Evolutionary conservation across 2,113 vertebrate species (phyloP).

Genomic region (Pristiophorus japonicus): DNA sequence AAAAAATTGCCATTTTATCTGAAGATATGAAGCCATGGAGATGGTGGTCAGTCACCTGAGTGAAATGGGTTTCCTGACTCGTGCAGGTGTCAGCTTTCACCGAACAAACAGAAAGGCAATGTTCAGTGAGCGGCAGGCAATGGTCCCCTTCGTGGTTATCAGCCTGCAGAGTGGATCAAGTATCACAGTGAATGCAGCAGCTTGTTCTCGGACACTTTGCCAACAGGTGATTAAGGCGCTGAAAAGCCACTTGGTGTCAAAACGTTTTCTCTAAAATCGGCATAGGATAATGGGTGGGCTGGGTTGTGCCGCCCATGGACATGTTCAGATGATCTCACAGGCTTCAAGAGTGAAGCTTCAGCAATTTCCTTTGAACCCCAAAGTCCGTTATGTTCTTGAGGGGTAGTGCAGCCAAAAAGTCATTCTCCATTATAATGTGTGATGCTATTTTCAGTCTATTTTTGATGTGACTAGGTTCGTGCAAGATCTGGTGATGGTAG

Average conservation of each 20-base stretch:
- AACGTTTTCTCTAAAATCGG: background rate
- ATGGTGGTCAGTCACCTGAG: background rate
- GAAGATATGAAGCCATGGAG: background rate
- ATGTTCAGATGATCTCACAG: background rate
- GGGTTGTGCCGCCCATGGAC: background rate
- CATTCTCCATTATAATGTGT: background rate
- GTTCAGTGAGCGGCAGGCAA: background rate
- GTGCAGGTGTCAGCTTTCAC: conserved; percentile 8
- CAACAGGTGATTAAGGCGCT: background rate
- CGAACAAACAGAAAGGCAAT: background rate
- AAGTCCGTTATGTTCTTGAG: background rate
- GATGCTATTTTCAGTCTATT: background rate
- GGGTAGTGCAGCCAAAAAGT: background rate
- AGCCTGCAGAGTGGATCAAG: background rate
- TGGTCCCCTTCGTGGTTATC: background rate
- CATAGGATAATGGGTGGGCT: background rate
- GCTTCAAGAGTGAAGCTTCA: background rate
- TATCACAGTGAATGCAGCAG: conserved; percentile 18
- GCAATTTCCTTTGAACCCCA: background rate
- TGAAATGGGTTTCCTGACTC: conserved; percentile 9
- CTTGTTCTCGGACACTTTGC: background rate
- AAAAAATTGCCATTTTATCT: background rate
- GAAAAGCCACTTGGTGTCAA: background rate
- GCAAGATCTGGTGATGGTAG: background rate
- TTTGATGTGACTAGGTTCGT: background rate